These are phyloP conservation scores for Rhamnusium bicolor DNA, from an alignment of 2,888 invertebrate genomes.

Conservation along the genomic window DNA sequence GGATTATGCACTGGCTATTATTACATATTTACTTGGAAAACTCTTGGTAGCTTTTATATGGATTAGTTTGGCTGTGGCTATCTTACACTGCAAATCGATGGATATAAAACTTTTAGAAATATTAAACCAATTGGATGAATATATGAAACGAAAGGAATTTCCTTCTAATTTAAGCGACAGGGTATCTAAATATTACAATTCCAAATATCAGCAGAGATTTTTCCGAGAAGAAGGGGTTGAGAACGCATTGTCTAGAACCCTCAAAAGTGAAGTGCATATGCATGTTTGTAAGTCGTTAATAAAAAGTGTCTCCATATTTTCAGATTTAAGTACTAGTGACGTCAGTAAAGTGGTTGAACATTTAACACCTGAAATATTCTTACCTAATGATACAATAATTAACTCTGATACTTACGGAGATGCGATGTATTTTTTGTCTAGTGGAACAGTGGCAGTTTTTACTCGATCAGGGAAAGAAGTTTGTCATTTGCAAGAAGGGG, in stretches of 20 bases:
- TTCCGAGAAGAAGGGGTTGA: slow-evolving; percentile 64
- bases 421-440: slow-evolving; percentile 78
- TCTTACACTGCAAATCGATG: slow-evolving; percentile 39
- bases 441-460: slow-evolving; percentile 76
- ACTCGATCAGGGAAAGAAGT: slow-evolving; percentile 75
- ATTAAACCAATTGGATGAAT: slow-evolving; percentile 68
- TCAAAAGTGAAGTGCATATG: slow-evolving; percentile 71
- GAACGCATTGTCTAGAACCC: slow-evolving; percentile 17
- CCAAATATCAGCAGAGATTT: slow-evolving; percentile 67
- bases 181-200: slow-evolving; percentile 65
- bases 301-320: slow-evolving; percentile 74
- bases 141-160: slow-evolving; percentile 66
- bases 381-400: slow-evolving; percentile 76
- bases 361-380: slow-evolving; percentile 74
- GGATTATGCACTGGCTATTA: slow-evolving; percentile 41
- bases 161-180: slow-evolving; percentile 65
- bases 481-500: slow-evolving; percentile 47
- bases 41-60: slow-evolving; percentile 41
- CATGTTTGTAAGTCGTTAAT: slow-evolving; percentile 74
- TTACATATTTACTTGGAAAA: slow-evolving; percentile 49
- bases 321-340: slow-evolving; percentile 70
- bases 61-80: neutral
- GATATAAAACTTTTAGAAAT: slow-evolving; percentile 68
- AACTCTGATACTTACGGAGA: slow-evolving; percentile 75
- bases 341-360: slow-evolving; percentile 74